Evolutionary conservation across 2,797 vertebrate genomes (phyloP), one percentile per base, ranked within the genome.

Genomic region (Varecia variegata): DNA sequence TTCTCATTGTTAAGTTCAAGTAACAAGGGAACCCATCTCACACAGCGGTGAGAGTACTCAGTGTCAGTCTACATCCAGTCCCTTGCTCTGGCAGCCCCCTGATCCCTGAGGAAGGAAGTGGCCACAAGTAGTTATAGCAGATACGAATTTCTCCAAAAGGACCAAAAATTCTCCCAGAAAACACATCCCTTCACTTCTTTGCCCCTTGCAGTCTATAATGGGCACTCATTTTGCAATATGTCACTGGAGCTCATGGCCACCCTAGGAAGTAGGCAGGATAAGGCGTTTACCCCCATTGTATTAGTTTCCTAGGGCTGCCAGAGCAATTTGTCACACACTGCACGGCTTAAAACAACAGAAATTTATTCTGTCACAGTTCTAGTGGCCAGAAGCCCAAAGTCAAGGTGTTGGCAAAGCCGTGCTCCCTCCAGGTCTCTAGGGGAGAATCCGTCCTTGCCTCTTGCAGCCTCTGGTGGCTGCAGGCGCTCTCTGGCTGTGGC

Each of bases 391-490:
- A 85, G 58, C 67, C 35, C 79, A 38, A 38, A 73, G 2, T 3
- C 35, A 25, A 17, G 43, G 43, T 4, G 0, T 68, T 7, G 0
- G 47, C 21, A 54, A 54, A 62, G 52, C 40, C 27, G 1, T 1
- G 1, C 18, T 35, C 58, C 43, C 43, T 8, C 10, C 0, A 3
- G 27, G 50, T 23, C 32, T 50, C 5, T 1, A 0, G 11, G 1
- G 6, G 7, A 20, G 65, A 25, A 9, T 40, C 14, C 25, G 13
- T 56, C 73, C 11, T 62, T 1, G 50, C 83, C 27, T 60, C 76
- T 13, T 12, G 7, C 15, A 52, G 58, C 45, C 62, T 56, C 74
- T 14, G 25, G 68, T 45, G 54, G n/a, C 80, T 58, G n/a, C 4
- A 5, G 15, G 10, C 3, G 0, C 4, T 17, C 38, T 74, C 71